A percentile compares a stretch with the other conserved stretches of the same genome.
Evolutionary conservation across 2,888 invertebrate genomes (phyloP).

Genomic region (Limnephilus lunatus): DNA sequence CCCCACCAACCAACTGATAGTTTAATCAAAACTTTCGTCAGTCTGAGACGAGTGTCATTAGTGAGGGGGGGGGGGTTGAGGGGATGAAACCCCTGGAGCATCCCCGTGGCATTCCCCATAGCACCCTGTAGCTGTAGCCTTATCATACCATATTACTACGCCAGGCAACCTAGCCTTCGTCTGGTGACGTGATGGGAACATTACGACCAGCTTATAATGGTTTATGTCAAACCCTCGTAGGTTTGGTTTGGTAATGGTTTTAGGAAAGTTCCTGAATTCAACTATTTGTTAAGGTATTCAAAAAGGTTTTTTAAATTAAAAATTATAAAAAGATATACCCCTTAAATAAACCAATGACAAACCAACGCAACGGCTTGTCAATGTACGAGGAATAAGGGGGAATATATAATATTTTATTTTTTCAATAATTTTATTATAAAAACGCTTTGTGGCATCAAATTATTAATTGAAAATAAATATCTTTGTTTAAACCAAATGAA

Average conservation of each 20-base stretch:
- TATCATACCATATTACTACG: background rate
- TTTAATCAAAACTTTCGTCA: slow-evolving; percentile 45
- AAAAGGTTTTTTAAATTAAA: too few species aligned
- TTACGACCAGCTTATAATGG: background rate
- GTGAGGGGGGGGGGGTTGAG: background rate
- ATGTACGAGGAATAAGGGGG: too few species aligned
- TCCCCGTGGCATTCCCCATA: background rate
- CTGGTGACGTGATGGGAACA: background rate
- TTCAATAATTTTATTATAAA: too few species aligned
- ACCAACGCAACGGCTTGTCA: too few species aligned
- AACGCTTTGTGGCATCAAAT: too few species aligned
- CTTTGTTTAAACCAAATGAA: too few species aligned
- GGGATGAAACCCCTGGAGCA: background rate
- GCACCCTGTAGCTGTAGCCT: background rate
- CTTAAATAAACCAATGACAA: too few species aligned
- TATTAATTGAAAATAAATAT: too few species aligned
- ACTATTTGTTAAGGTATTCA: background rate
- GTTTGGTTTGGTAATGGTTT: background rate
- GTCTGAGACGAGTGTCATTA: slow-evolving; percentile 32
- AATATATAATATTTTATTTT: too few species aligned
- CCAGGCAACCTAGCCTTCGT: background rate
- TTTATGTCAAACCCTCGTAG: background rate
- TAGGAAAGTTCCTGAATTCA: background rate
- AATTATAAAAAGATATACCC: too few species aligned
- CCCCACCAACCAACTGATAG: slow-evolving; percentile 15